Conservation (phyloP, 1,140 invertebrate genomes). For the Brachionus rotundiformis region DNA sequence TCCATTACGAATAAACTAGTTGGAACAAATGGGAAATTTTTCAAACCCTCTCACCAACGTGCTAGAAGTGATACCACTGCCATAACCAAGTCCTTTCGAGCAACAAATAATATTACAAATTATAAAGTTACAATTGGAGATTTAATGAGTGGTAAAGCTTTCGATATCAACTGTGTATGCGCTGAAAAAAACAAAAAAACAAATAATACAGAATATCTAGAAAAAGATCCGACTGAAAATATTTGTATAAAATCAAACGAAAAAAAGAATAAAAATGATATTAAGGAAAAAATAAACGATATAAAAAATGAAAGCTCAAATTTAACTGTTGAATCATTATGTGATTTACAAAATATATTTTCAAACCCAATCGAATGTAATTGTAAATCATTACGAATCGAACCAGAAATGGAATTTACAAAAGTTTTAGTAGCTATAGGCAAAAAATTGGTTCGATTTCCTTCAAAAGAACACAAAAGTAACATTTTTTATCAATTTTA, state of each 20-base stretch:
- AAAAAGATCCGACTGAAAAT: neutral
- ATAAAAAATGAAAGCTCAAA: neutral
- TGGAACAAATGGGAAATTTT: neutral
- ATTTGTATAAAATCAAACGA: constrained; percentile 73
- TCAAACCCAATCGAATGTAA: constrained; percentile 56
- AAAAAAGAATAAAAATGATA: neutral
- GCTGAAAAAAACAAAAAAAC: constrained; percentile 64
- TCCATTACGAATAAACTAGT: neutral
- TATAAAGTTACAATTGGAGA: constrained; percentile 70
- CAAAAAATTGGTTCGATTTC: constrained; percentile 80
- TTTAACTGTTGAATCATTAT: neutral
- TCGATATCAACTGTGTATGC: constrained; percentile 92
- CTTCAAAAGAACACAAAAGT: constrained; percentile 89
- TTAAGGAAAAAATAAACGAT: neutral
- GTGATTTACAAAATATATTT: neutral
- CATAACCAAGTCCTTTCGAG: neutral
- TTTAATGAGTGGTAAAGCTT: constrained; percentile 85
- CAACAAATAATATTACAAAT: neutral
- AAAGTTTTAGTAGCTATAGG: constrained; percentile 83
- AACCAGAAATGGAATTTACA: constrained; percentile 82
- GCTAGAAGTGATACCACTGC: constrained; percentile 46
- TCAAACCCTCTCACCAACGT: constrained; percentile 9
- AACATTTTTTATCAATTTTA: constrained; percentile 50
- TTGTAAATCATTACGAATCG: constrained; percentile 68
- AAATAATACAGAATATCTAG: neutral